Percentiles rank a stretch among this genome's conserved stretches.
These are phyloP conservation scores for Drosophila persimilis DNA, from an alignment of 1,140 invertebrate genomes.

Conservation along the genomic window DNA sequence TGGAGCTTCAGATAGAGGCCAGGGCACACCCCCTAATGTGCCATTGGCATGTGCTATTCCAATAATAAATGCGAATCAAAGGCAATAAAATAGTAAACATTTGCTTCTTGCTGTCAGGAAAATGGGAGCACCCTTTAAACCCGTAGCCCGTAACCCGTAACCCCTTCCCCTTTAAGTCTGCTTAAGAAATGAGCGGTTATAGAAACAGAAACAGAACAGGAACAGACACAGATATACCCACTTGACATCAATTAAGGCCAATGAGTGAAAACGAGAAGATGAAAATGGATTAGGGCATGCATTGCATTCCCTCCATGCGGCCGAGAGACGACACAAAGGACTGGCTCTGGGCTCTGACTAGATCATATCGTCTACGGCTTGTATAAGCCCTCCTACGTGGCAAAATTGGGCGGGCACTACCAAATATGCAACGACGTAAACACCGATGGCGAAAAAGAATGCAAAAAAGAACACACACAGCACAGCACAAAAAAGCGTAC, in stretches of 20 bases:
- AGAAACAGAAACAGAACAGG: constrained; percentile 7
- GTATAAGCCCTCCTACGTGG: too few species aligned
- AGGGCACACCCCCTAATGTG: constrained; percentile 51
- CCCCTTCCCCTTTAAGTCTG: too few species aligned
- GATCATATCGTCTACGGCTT: too few species aligned
- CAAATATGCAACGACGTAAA: neutral
- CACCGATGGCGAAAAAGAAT: constrained; percentile 2
- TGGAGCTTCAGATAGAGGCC: constrained; percentile 12
- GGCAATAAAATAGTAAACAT: constrained; percentile 46
- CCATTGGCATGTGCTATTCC: constrained; percentile 55
- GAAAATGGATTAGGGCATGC: constrained; percentile 32
- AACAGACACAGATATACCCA: constrained; percentile 23
- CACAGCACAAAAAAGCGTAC: constrained; percentile 51
- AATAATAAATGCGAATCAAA: constrained; percentile 51
- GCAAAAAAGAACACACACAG: neutral
- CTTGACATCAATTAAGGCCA: constrained; percentile 72
- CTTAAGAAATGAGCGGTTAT: neutral
- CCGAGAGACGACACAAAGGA: constrained; percentile 16
- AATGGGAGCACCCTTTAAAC: constrained; percentile 30
- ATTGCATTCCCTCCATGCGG: constrained; percentile 11
- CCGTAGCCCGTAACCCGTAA: neutral
- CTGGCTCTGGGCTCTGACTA: neutral
- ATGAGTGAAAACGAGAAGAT: constrained; percentile 47
- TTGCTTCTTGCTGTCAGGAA: constrained; percentile 25
- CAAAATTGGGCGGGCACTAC: too few species aligned